These are phyloP conservation scores for Trilocha varians DNA, from an alignment of 2,888 invertebrate species.

Conservation along the genomic window DNA sequence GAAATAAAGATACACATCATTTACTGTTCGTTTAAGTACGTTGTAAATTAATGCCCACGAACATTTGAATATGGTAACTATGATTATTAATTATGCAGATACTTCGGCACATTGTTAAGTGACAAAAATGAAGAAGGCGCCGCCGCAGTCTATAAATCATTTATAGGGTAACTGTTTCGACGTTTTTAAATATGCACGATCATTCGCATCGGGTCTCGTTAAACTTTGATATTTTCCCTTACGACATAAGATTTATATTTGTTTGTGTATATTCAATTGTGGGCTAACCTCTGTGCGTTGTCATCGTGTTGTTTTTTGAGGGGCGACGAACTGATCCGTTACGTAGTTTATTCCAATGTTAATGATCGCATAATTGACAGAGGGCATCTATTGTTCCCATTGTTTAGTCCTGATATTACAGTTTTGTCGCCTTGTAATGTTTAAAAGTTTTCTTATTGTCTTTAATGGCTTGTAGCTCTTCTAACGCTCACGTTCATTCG, in stretches of 20 bases:
- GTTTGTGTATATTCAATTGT: constrained; percentile 19
- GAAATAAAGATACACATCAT: neutral
- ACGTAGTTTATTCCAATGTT: constrained; percentile 67
- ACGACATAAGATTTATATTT: constrained; percentile 34
- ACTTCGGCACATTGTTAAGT: constrained; percentile 49
- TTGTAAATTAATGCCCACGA: neutral
- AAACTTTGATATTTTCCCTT: constrained; percentile 31
- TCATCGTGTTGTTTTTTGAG: constrained; percentile 59
- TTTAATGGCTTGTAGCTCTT: constrained; percentile 39
- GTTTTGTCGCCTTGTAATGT: constrained; percentile 71
- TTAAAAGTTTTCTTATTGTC: constrained; percentile 54
- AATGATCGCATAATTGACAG: constrained; percentile 73
- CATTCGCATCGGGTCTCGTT: constrained; percentile 23
- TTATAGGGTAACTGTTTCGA: constrained; percentile 57
- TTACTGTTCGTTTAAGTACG: constrained; percentile 27
- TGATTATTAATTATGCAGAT: constrained; percentile 37
- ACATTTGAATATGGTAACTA: neutral
- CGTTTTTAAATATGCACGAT: constrained; percentile 47
- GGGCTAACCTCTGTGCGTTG: constrained; percentile 34
- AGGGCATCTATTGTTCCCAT: constrained; percentile 69
- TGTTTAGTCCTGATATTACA: constrained; percentile 67
- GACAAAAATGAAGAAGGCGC: constrained; percentile 51
- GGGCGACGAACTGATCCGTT: constrained; percentile 56
- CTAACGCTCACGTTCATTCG: constrained; percentile 39
- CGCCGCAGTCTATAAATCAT: constrained; percentile 54